Evolutionary conservation across 23 tunicate species (phyloP), one percentile per base, ranked within the genome.

Genomic region (Trididemnum nubilum): DNA sequence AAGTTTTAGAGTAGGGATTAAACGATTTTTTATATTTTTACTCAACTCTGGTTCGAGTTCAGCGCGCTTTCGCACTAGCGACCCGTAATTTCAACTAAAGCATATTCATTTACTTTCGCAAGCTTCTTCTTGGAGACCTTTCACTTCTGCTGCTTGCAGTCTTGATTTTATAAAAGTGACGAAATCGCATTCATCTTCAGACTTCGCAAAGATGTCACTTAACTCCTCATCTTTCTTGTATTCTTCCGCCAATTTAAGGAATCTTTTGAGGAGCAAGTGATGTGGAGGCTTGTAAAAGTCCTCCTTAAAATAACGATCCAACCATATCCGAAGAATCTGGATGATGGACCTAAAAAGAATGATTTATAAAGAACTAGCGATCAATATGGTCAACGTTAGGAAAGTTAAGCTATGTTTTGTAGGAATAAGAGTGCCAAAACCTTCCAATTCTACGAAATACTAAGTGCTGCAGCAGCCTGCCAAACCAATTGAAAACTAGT

Each of bases 251-350:
- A 91, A 73, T 35, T 39, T 82, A 2, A 58, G 19, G 21, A 86
- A 44, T 34, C 80, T 51, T 1, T 77, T 58, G 22, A 91, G 66
- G 22, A 91, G 83, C 7, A 44, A 29, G 77, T 72, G 76, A 4
- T 84, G 52, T 23, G 80, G 87, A 32, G 82, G 80, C 30, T 76
- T 78, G 40, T 91, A 77, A 57, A 91, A 91, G 31, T 73, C 78
- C 51, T 91, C 90, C 15, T 59, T 33, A 61, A 81, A 77, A 74
- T 81, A 86, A 31, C 87, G 71, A 31, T 91, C 90, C 0, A 91
- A 23, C 97, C 73, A 64, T 34, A 33, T 34, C n/a, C 58, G 29
- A 22, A 80, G 27, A 25, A 80, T 32, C 36, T 37, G 54, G 7
- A 24, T 35, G 33, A 64, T 63, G 21, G 83, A 80, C 21, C 83